Conservation (phyloP, 1,140 invertebrate species). For the Zaprionus africanus region DNA sequence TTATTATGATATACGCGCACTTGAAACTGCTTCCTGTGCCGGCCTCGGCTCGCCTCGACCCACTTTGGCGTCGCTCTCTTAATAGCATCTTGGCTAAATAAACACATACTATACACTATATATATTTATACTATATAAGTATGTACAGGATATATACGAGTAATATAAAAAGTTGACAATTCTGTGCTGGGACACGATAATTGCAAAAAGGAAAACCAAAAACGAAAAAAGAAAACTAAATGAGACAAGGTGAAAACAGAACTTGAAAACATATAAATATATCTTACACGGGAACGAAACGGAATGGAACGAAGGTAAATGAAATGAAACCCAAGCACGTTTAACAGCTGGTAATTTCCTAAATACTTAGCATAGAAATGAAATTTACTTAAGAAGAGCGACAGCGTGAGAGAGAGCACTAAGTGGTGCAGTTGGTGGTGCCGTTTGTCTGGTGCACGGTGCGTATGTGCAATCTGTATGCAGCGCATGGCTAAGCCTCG, state of each 20-base stretch:
- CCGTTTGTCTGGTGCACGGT: constrained; percentile 34
- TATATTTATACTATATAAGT: constrained; percentile 52
- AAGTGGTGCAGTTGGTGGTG: constrained; percentile 30
- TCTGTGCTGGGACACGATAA: constrained; percentile 79
- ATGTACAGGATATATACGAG: constrained; percentile 29
- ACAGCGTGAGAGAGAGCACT: constrained; percentile 15
- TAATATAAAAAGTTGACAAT: constrained; percentile 58
- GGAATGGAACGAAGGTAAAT: background rate
- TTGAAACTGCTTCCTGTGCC: constrained; percentile 47
- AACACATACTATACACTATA: constrained; percentile 41
- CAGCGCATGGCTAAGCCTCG: constrained; percentile 8
- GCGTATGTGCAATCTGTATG: constrained; percentile 64
- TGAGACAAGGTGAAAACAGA: constrained; percentile 31
- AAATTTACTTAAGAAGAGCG: constrained; percentile 54
- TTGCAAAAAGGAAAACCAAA: constrained; percentile 55
- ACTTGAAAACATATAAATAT: constrained; percentile 32
- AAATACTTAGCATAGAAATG: constrained; percentile 58
- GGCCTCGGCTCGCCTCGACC: constrained; percentile 25
- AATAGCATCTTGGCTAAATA: constrained; percentile 56
- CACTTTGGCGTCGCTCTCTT: constrained; percentile 52
- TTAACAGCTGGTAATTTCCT: constrained; percentile 69
- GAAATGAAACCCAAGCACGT: constrained; percentile 53
- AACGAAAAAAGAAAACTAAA: constrained; percentile 5
- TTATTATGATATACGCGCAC: constrained; percentile 64
- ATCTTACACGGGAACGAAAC: constrained; percentile 15